These are phyloP conservation scores for Equus przewalskii DNA, from an alignment of 2,113 vertebrate species.

Conservation along the genomic window DNA sequence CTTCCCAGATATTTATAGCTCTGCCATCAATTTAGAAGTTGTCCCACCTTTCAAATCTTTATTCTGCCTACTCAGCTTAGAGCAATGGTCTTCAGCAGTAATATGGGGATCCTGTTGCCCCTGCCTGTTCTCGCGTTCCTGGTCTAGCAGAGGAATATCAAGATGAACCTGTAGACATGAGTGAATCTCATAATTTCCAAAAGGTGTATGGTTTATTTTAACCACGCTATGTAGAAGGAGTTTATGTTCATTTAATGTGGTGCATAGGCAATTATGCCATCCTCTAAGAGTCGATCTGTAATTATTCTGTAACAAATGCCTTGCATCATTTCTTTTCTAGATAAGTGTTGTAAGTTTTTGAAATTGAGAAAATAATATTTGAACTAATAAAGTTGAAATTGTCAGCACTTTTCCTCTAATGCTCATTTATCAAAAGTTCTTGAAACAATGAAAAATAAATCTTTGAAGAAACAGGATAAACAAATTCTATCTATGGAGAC, in stretches of 20 bases:
- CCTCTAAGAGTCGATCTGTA: slow-evolving; percentile 55
- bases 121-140: not conserved
- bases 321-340: slow-evolving; percentile 64
- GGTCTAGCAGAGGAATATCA: not conserved
- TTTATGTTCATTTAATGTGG: not conserved
- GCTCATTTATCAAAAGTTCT: slow-evolving; percentile 73
- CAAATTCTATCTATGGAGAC: slow-evolving; percentile 21
- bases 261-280: slow-evolving; percentile 23
- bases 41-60: slow-evolving; percentile 31
- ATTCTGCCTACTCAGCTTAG: slow-evolving; percentile 6
- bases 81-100: not conserved
- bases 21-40: not conserved
- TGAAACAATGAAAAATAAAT: slow-evolving; percentile 63
- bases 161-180: not conserved
- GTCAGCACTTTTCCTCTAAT: slow-evolving; percentile 60
- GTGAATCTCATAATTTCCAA: not conserved
- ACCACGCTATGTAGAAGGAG: slow-evolving; percentile 1
- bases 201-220: slow-evolving; percentile 22
- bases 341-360: slow-evolving; percentile 49
- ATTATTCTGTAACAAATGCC: slow-evolving; percentile 66
- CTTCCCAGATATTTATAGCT: slow-evolving; percentile 42
- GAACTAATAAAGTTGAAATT: slow-evolving; percentile 70
- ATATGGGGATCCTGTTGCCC: not conserved
- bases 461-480: not conserved
- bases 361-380: slow-evolving; percentile 67